These are phyloP conservation scores for Crossaster papposus DNA, from an alignment of 53 echinoderm and acorn worm genomes.

Conservation along the genomic window DNA sequence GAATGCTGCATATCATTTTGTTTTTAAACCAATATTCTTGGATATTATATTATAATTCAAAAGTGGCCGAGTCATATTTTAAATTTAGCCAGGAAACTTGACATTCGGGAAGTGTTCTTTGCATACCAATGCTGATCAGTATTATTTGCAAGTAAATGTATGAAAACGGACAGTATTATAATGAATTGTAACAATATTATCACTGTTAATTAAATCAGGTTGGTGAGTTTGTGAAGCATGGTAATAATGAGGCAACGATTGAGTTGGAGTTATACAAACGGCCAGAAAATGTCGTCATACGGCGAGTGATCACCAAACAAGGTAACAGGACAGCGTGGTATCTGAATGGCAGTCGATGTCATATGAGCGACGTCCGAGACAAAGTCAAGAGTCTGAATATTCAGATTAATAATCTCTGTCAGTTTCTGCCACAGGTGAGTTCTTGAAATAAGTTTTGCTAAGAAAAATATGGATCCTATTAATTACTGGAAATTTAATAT, in stretches of 20 bases:
- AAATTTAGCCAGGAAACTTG: too few species aligned
- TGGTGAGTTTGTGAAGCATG: slow-evolving; percentile 97
- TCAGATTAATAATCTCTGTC: slow-evolving; percentile 91
- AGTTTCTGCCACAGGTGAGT: slow-evolving; percentile 95
- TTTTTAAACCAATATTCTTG: too few species aligned
- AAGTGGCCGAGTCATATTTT: too few species aligned
- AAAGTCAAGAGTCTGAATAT: slow-evolving; percentile 75
- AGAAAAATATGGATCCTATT: too few species aligned
- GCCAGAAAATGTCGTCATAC: slow-evolving; percentile 64
- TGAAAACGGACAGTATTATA: too few species aligned
- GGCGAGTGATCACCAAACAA: slow-evolving; percentile 77
- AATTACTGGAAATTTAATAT: too few species aligned
- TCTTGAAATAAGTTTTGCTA: neutral
- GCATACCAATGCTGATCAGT: too few species aligned
- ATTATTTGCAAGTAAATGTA: too few species aligned
- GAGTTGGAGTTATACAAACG: slow-evolving; percentile 86
- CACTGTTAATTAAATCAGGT: slow-evolving; percentile 50
- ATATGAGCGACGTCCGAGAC: slow-evolving; percentile 75
- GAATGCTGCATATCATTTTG: too few species aligned
- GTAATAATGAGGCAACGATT: slow-evolving; percentile 73
- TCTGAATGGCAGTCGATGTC: slow-evolving; percentile 61
- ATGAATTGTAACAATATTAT: too few species aligned
- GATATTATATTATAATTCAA: too few species aligned
- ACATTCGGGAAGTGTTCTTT: too few species aligned
- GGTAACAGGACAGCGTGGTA: slow-evolving; percentile 78